These are phyloP conservation scores for Simalia tracyae DNA, from an alignment of 2,797 vertebrate genomes.

Conservation along the genomic window DNA sequence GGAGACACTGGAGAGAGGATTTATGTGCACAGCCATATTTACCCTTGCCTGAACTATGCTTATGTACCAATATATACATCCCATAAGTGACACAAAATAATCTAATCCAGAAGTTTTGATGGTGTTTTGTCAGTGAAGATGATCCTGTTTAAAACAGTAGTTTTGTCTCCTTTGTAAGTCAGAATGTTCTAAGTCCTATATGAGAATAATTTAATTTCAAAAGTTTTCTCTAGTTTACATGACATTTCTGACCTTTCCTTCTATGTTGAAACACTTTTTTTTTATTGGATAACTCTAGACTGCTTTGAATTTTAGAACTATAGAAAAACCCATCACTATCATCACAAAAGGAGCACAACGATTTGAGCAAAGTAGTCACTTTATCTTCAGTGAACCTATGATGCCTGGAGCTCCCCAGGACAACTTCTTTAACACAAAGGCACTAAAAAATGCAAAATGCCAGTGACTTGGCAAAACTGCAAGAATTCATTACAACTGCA, in stretches of 20 bases:
- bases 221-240: constrained; percentile 51
- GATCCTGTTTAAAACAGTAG: too few species aligned
- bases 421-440: background rate
- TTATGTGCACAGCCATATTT: background rate
- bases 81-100: background rate
- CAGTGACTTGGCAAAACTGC: constrained; percentile 13
- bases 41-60: background rate
- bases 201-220: background rate
- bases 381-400: constrained; percentile 51
- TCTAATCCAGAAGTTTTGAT: background rate
- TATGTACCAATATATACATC: background rate
- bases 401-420: constrained; percentile 43
- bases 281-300: constrained; percentile 47
- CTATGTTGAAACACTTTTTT: constrained; percentile 41
- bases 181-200: background rate
- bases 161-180: background rate
- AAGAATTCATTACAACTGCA: background rate
- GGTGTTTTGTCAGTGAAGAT: background rate
- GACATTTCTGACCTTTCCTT: constrained; percentile 36
- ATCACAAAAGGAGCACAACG: constrained; percentile 44
- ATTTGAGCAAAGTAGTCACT: constrained; percentile 58
- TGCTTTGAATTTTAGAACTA: constrained; percentile 57
- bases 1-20: background rate
- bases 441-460: background rate
- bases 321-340: constrained; percentile 50